Evolutionary conservation across 2,113 vertebrate species (phyloP).

Genomic region (Pseudois nayaur): DNA sequence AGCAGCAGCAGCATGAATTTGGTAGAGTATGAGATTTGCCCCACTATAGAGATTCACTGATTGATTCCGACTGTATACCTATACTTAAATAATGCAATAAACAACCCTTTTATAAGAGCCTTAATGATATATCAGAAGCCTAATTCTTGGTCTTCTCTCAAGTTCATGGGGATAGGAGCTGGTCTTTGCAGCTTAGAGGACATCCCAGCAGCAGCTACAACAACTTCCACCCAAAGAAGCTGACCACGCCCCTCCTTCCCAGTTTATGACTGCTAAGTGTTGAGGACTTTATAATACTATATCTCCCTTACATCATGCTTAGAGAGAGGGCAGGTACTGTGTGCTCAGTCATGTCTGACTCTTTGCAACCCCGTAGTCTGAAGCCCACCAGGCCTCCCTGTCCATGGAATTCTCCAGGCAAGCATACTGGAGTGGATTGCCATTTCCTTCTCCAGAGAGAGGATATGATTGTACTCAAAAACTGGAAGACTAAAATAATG

Average conservation of each 20-base stretch:
- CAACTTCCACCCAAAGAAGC: background rate
- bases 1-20: background rate
- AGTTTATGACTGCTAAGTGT: background rate
- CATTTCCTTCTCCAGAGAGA: background rate
- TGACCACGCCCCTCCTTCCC: fast-evolving
- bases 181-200: background rate
- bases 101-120: background rate
- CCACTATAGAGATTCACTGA: background rate
- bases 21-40: background rate
- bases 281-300: background rate
- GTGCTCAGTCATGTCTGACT: background rate
- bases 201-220: background rate
- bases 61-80: background rate
- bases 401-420: background rate
- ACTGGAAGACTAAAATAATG: background rate
- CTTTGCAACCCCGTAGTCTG: background rate
- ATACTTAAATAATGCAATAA: background rate
- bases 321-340: background rate
- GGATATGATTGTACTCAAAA: background rate
- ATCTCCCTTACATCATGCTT: background rate
- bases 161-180: background rate
- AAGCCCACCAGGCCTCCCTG: background rate
- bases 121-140: background rate
- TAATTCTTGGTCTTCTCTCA: background rate
- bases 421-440: background rate